Evolutionary conservation across 2,113 vertebrate species (phyloP), one percentile per base, ranked within the genome.

Genomic region (Polyodon spathula): DNA sequence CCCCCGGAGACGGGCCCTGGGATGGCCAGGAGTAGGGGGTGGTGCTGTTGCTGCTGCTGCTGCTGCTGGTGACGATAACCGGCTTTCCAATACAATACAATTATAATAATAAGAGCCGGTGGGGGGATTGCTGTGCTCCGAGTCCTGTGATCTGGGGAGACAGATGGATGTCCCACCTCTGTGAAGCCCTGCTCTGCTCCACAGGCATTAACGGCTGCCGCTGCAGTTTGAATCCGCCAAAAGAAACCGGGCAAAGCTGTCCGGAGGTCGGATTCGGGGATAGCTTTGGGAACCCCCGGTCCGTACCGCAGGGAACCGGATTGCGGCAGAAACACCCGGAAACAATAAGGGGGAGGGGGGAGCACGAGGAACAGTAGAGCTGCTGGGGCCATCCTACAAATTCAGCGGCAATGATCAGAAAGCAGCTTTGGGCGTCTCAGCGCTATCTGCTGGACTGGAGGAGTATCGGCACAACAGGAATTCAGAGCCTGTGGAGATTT

Each of bases 321-420:
- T 66, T 59, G 77, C 68, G 71, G 71, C 63, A 74, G 42, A 65
- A 68, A 54, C 64, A 74, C 80, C 84, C 83, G 86, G 86, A 85
- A 77, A 60, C 66, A 73, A 63, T 73, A n/a, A n/a, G n/a, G 61
- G 55, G 43, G 54, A 61, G 63, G 69, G 65, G 70, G 27, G 66
- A 68, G 66, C 63, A 58, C 72, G 40, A 59, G 67, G 16, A 54
- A 52, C 38, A 16, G 38, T 40, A 15, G 16, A 42, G 38, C 11
- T 6, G 5, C 8, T 42, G 6, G 6, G 39, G 6, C 8, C 6
- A 12, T 2, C 6, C 40, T 3, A n/a, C 1, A 40, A n/a, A 14
- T 12, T 38, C 1, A 1, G 42, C 55, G 56, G 53, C 41, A 6
- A 8, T 41, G 6, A 53, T 46, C 16, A 7, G 48, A 9, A 14